phyloP scores from a whole-genome alignment of 1,140 invertebrate species.

The Lethocerus indicus region DNA sequence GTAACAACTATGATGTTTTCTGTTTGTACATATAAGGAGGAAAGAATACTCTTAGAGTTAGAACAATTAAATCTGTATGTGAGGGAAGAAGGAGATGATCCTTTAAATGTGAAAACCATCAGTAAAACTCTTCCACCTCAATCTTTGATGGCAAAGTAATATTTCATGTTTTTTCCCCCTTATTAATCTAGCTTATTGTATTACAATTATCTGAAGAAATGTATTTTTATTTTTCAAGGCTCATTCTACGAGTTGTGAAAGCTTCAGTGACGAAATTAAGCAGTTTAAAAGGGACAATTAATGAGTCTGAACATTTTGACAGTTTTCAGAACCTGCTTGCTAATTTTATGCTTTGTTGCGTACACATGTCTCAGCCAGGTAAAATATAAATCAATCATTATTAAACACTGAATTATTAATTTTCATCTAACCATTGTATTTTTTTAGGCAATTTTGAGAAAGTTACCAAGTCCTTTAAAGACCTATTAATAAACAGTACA shows the following conservation, averaged over 20 bases:
- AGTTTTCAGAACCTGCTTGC: conserved; percentile 29
- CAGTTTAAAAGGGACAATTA: neutral
- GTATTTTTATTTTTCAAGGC: neutral
- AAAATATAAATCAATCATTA: conserved; percentile 15
- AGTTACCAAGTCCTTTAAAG: conserved; percentile 38
- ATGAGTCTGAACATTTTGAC: neutral
- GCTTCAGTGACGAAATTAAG: conserved; percentile 8
- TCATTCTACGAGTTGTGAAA: conserved; percentile 5
- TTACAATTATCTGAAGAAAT: neutral
- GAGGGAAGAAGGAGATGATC: conserved; percentile 29
- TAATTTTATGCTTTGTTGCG: conserved; percentile 25
- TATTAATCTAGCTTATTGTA: too few species aligned
- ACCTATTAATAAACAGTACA: conserved; percentile 26
- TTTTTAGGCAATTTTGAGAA: conserved; percentile 36
- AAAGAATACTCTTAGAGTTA: conserved; percentile 35
- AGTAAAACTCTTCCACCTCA: conserved; percentile 37
- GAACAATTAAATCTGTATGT: conserved; percentile 29
- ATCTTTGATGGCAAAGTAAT: conserved; percentile 42
- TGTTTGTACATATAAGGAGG: conserved; percentile 50
- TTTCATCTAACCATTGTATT: conserved; percentile 10
- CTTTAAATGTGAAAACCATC: conserved; percentile 40
- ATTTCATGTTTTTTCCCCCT: conserved; percentile 28
- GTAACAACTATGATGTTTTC: conserved; percentile 43
- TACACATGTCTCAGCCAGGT: conserved; percentile 54
- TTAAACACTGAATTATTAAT: neutral